Evolutionary conservation across 23 tunicate genomes (phyloP).

Genomic region (Diplosoma virens): DNA sequence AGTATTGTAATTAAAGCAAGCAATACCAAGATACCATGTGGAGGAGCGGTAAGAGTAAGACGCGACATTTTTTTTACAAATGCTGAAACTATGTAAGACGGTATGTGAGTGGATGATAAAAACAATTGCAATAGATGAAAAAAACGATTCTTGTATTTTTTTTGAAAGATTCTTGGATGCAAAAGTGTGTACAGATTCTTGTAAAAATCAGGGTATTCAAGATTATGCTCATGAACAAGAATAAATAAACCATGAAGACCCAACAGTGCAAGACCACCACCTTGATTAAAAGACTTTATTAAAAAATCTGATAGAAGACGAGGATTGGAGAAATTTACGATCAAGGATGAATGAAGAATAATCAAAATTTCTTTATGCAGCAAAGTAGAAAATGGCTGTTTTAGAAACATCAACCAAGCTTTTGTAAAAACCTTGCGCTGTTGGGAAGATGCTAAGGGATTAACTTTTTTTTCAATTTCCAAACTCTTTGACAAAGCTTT

Average conservation of each 20-base stretch:
- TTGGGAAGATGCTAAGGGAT: not conserved
- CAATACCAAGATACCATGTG: slow-evolving; percentile 37
- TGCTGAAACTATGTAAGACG: slow-evolving; percentile 70
- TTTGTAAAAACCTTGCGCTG: slow-evolving; percentile 44
- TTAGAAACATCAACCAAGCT: slow-evolving; percentile 74
- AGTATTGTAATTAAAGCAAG: slow-evolving; percentile 39
- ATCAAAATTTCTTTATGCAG: slow-evolving; percentile 54
- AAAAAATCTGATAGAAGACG: slow-evolving; percentile 75
- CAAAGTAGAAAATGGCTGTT: slow-evolving; percentile 27
- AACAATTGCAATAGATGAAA: slow-evolving; percentile 63
- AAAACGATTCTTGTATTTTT: slow-evolving; percentile 64
- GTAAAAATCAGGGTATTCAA: slow-evolving; percentile 81
- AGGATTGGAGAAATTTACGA: slow-evolving; percentile 78
- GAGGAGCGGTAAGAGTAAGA: slow-evolving; percentile 60
- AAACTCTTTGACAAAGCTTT: not conserved
- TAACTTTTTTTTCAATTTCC: not conserved
- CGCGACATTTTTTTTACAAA: slow-evolving; percentile 84
- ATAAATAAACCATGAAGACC: slow-evolving; percentile 70
- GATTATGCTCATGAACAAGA: slow-evolving; percentile 67
- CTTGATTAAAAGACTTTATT: slow-evolving; percentile 42
- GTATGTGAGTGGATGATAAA: slow-evolving; percentile 75
- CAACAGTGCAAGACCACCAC: slow-evolving; percentile 75
- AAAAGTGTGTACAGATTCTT: slow-evolving; percentile 65
- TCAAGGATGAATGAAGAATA: slow-evolving; percentile 42
- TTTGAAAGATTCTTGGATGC: slow-evolving; percentile 87